Evolutionary conservation across 1,140 invertebrate species (phyloP).

Genomic region (Lethocerus indicus): DNA sequence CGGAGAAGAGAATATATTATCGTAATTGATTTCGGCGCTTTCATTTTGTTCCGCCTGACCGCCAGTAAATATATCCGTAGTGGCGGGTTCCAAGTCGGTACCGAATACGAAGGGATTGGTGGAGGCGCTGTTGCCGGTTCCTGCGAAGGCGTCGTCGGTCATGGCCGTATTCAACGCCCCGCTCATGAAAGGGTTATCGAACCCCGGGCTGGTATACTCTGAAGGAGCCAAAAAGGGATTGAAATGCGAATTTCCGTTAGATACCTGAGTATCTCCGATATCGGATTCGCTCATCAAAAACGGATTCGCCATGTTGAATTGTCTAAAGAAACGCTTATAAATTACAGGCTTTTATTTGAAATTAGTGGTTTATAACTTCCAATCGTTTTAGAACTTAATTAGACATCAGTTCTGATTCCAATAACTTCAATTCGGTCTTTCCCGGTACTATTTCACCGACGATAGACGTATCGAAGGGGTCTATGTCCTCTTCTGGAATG

Average conservation of each 20-base stretch:
- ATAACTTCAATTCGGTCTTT: conserved; percentile 51
- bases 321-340: too few relatives aligned
- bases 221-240: conserved; percentile 58
- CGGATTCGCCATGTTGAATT: conserved; percentile 36
- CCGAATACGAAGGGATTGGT: conserved; percentile 41
- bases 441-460: conserved; percentile 47
- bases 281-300: conserved; percentile 50
- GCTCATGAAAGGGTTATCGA: conserved; percentile 38
- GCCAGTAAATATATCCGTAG: conserved; percentile 14
- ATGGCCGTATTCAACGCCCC: too few relatives aligned
- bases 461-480: conserved; percentile 72
- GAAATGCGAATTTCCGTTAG: conserved; percentile 23
- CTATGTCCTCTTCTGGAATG: conserved; percentile 33
- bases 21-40: conserved; percentile 12
- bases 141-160: too few relatives aligned
- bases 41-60: conserved; percentile 1
- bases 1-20: conserved; percentile 16
- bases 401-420: conserved; percentile 43
- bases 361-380: background rate
- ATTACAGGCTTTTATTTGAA: background rate
- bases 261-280: conserved; percentile 22
- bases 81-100: conserved; percentile 19
- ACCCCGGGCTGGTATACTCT: conserved; percentile 22
- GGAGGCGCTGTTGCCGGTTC: conserved; percentile 13
- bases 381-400: too few relatives aligned